Evolutionary conservation across 2,888 invertebrate genomes (phyloP).

Genomic region (Drosophila quinaria): DNA sequence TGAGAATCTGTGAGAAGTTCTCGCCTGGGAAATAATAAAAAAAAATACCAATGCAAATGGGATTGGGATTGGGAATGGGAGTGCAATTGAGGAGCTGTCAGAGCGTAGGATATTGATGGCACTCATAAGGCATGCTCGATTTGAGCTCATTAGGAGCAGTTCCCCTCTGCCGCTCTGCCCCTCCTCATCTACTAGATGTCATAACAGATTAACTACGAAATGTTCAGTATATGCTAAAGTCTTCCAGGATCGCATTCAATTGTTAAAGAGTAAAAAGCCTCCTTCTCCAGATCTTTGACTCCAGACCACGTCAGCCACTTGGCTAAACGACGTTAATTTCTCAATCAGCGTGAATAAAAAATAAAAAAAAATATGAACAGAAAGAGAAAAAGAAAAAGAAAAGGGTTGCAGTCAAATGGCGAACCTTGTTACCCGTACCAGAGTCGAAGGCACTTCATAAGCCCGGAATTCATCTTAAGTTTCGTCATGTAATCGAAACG

Average conservation of each 20-base stretch:
- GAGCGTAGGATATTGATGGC: slow-evolving; percentile 79
- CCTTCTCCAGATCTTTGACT: slow-evolving; percentile 21
- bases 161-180: not conserved
- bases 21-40: slow-evolving; percentile 51
- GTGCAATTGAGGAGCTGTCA: slow-evolving; percentile 77
- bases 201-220: slow-evolving; percentile 76
- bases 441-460: slow-evolving; percentile 44
- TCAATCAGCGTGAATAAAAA: slow-evolving; percentile 42
- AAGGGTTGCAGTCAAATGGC: slow-evolving; percentile 59
- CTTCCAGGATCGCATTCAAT: slow-evolving; percentile 7
- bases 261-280: not conserved
- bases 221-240: slow-evolving; percentile 40
- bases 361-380: slow-evolving; percentile 1
- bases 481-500: slow-evolving; percentile 80
- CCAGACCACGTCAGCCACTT: slow-evolving; percentile 58
- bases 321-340: slow-evolving; percentile 79
- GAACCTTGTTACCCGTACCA: slow-evolving; percentile 22
- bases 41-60: slow-evolving; percentile 27
- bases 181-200: slow-evolving; percentile 72
- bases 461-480: slow-evolving; percentile 64
- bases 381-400: slow-evolving; percentile 34
- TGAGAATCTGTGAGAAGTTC: slow-evolving; percentile 67
- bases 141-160: slow-evolving; percentile 69
- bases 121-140: slow-evolving; percentile 77
- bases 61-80: no score